Evolutionary conservation across 2,797 vertebrate species (phyloP).

Genomic region (Mormyrops attenuatus): DNA sequence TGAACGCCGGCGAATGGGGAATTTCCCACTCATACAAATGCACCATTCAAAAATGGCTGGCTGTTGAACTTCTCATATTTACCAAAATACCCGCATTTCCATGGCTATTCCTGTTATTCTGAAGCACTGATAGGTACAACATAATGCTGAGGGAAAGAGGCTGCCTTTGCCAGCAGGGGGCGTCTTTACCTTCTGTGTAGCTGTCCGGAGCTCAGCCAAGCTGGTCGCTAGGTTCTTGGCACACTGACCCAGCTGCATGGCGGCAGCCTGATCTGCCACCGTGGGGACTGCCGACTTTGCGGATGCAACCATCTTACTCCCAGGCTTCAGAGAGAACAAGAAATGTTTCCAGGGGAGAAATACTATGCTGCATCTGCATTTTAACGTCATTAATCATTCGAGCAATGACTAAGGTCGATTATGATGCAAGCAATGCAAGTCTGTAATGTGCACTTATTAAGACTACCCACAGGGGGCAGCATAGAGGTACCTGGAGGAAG

Average conservation of each 20-base stretch:
- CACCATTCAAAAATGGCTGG: neutral
- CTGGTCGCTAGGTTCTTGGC: conserved; percentile 97
- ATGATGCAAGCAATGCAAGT: neutral
- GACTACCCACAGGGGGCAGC: neutral
- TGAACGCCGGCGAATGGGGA: neutral
- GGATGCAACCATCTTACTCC: conserved; percentile 95
- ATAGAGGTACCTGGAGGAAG: conserved; percentile 80
- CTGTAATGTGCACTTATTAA: neutral
- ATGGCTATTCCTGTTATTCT: neutral
- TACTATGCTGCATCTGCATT: neutral
- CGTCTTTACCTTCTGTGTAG: conserved; percentile 83
- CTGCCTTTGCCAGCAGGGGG: neutral
- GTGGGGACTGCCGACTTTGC: conserved; percentile 95
- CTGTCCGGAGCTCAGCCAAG: conserved; percentile 86
- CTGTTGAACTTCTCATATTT: neutral
- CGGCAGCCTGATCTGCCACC: conserved; percentile 90
- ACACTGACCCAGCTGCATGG: conserved; percentile 96
- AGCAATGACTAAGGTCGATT: conserved; percentile 1
- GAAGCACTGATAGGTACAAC: neutral
- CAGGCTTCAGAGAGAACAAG: conserved; percentile 66
- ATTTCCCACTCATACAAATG: neutral
- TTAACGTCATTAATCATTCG: neutral
- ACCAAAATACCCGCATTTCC: neutral
- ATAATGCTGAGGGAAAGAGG: neutral
- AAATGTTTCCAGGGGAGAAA: neutral